Conservation (phyloP, 2,888 invertebrate genomes). For the Ophonus ardosiacus region DNA sequence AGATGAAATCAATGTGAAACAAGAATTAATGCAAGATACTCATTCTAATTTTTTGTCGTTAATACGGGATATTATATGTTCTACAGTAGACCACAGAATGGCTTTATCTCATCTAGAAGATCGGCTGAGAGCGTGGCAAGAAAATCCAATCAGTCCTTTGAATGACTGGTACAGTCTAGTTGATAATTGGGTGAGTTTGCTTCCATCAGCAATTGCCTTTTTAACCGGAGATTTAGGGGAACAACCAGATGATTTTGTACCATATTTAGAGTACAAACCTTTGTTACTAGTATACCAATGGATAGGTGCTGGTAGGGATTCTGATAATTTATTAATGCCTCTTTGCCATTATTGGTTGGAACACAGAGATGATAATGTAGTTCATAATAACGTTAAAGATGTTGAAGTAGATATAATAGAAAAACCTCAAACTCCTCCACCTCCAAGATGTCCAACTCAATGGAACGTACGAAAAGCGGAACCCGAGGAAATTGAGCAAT, state of each 20-base stretch:
- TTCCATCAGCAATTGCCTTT: slow-evolving; percentile 89
- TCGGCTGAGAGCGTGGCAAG: slow-evolving; percentile 85
- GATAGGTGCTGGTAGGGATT: slow-evolving; percentile 96
- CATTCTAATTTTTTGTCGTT: slow-evolving; percentile 92
- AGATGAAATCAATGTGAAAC: slow-evolving; percentile 76
- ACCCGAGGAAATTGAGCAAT: slow-evolving; percentile 85
- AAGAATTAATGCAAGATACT: slow-evolving; percentile 86
- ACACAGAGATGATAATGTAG: slow-evolving; percentile 76
- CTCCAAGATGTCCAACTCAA: slow-evolving; percentile 84
- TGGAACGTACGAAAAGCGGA: slow-evolving; percentile 92
- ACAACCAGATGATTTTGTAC: slow-evolving; percentile 91
- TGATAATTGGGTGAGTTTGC: slow-evolving; percentile 85
- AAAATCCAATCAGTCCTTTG: slow-evolving; percentile 88
- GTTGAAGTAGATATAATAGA: slow-evolving; percentile 73
- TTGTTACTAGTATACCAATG: slow-evolving; percentile 88
- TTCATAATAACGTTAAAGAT: slow-evolving; percentile 68
- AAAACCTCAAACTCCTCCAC: slow-evolving; percentile 77
- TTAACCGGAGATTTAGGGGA: slow-evolving; percentile 89
- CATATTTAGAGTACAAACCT: slow-evolving; percentile 90
- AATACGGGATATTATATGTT: slow-evolving; percentile 91
- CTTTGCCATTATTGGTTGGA: slow-evolving; percentile 90
- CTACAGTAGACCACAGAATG: slow-evolving; percentile 90
- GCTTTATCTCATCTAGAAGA: slow-evolving; percentile 86
- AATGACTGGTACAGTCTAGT: slow-evolving; percentile 88
- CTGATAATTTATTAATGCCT: slow-evolving; percentile 86